Evolutionary conservation across 1,140 invertebrate genomes (phyloP).

Genomic region (Cyclina sinensis): DNA sequence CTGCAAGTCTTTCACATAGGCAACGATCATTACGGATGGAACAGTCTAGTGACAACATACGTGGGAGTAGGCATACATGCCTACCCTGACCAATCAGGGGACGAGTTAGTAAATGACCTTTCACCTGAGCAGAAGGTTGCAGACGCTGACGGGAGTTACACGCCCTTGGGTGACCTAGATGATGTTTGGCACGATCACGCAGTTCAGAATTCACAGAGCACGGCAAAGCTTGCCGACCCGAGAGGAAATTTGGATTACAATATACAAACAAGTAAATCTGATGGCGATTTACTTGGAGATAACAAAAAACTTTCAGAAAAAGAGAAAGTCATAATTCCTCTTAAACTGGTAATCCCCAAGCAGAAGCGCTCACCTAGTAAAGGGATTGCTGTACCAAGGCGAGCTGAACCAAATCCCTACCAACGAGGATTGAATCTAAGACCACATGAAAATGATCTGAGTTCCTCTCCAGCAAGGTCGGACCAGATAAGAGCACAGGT

Average conservation of each 20-base stretch:
- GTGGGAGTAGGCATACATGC: conserved; percentile 52
- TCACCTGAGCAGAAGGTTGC: conserved; percentile 60
- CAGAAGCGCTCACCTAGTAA: conserved; percentile 26
- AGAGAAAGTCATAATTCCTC: conserved; percentile 52
- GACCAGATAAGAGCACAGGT: conserved; percentile 38
- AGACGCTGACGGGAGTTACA: conserved; percentile 62
- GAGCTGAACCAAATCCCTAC: conserved; percentile 59
- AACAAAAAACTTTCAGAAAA: conserved; percentile 51
- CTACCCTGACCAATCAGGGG: conserved; percentile 55
- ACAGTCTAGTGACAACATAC: conserved; percentile 49
- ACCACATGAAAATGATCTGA: conserved; percentile 50
- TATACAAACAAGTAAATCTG: conserved; percentile 66
- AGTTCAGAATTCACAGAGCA: conserved; percentile 38
- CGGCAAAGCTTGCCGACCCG: conserved; percentile 47
- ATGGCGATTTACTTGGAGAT: conserved; percentile 53
- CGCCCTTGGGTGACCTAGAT: conserved; percentile 60
- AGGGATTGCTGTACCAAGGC: conserved; percentile 37
- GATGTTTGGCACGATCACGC: conserved; percentile 41
- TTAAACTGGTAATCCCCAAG: background rate
- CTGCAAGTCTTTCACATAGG: background rate
- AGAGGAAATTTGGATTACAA: conserved; percentile 62
- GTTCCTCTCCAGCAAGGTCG: conserved; percentile 37
- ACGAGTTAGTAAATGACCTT: conserved; percentile 53
- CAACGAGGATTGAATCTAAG: conserved; percentile 54
- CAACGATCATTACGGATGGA: conserved; percentile 24